Evolutionary conservation across 1,140 invertebrate species (phyloP).

Genomic region (Dermatophagoides farinae): DNA sequence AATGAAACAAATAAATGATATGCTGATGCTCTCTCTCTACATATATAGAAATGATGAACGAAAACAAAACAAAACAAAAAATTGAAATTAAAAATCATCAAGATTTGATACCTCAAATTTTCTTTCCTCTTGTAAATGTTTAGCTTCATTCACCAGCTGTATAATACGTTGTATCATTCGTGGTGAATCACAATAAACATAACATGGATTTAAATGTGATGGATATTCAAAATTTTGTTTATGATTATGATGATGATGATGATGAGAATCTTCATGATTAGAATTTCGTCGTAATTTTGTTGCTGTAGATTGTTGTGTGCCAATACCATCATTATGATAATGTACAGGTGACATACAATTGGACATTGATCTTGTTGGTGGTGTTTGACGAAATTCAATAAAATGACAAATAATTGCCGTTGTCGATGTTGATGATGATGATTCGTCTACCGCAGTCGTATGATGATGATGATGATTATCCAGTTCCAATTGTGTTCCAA

Average conservation of each 20-base stretch:
- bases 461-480: too few relatives aligned
- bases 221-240: background rate
- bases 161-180: background rate
- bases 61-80: too few relatives aligned
- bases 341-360: background rate
- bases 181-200: background rate
- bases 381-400: background rate
- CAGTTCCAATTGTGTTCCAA: too few relatives aligned
- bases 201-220: background rate
- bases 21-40: too few relatives aligned
- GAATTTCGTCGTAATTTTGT: background rate
- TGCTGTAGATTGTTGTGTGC: background rate
- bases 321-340: too few relatives aligned
- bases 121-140: conserved; percentile 3
- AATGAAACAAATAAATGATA: too few relatives aligned
- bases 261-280: background rate
- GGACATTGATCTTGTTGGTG: background rate
- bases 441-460: background rate
- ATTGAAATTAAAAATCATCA: background rate
- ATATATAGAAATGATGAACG: background rate
- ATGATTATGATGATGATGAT: background rate
- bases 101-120: conserved; percentile 2
- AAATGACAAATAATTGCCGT: background rate
- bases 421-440: background rate
- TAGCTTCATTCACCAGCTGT: background rate